A percentile compares a stretch with the other conserved stretches of the same genome.
Evolutionary conservation across 35 echinoderm and acorn worm genomes (phyloP).

Genomic region (Stichopus chloronotus): DNA sequence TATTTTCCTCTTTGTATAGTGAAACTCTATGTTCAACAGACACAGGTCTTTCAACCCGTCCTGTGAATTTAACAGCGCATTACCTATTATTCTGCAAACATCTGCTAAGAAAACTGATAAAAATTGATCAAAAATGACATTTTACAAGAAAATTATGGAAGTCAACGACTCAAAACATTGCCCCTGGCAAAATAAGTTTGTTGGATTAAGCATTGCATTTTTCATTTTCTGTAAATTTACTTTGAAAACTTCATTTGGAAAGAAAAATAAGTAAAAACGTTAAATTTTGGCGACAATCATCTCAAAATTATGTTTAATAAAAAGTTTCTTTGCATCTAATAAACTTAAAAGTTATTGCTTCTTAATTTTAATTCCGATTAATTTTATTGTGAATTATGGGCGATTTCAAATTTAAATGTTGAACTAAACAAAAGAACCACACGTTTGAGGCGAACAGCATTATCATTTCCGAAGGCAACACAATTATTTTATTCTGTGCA

Average conservation of each 20-base stretch:
- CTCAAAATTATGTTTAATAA: conserved; percentile 20
- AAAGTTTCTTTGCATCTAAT: conserved; percentile 7
- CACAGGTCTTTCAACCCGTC: background rate
- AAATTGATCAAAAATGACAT: conserved; percentile 1
- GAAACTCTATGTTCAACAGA: background rate
- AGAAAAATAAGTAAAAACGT: background rate
- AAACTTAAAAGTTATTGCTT: background rate
- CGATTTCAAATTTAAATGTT: background rate
- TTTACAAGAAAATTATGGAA: background rate
- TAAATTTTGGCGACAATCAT: conserved; percentile 5
- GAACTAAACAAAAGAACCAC: too few species aligned
- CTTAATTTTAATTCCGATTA: conserved; percentile 2
- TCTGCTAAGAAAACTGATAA: background rate
- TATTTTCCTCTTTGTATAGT: background rate
- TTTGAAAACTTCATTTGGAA: background rate
- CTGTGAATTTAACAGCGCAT: background rate
- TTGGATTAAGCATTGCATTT: background rate
- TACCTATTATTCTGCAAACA: background rate
- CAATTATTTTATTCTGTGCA: background rate
- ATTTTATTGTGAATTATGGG: background rate
- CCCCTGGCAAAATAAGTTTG: background rate
- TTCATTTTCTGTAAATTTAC: conserved; percentile 1
- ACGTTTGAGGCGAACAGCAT: background rate
- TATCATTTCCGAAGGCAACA: background rate
- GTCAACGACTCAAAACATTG: background rate